These are phyloP conservation scores for Miichthys miiuy DNA, from an alignment of 2,797 vertebrate genomes.

Conservation along the genomic window DNA sequence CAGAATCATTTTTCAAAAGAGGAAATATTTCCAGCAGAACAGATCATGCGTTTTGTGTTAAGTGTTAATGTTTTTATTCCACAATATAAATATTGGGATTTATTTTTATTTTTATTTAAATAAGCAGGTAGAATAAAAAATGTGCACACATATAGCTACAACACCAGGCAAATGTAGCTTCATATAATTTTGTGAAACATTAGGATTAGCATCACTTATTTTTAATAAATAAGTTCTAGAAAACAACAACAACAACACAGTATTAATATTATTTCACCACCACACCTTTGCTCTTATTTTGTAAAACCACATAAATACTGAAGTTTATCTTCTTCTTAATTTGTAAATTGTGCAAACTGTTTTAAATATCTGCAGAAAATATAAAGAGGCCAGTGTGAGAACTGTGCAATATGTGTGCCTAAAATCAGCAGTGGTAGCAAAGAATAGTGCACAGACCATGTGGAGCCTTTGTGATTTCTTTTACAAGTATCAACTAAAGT, in stretches of 20 bases:
- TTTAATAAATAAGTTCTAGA: not conserved
- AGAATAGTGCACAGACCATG: conserved; percentile 6
- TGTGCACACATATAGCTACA: not conserved
- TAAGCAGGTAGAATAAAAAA: not conserved
- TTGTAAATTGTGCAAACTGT: not conserved
- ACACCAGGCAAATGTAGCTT: not conserved
- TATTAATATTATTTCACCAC: not conserved
- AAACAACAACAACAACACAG: not conserved
- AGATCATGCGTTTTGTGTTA: not conserved
- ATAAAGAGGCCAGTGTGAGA: not conserved
- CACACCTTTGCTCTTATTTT: not conserved
- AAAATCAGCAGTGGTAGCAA: conserved; percentile 39
- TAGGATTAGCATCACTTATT: not conserved
- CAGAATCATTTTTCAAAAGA: not conserved
- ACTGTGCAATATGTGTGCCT: not conserved
- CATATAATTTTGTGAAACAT: not conserved
- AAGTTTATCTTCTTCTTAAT: not conserved
- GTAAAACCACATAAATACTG: not conserved
- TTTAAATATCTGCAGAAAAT: conserved; percentile 10
- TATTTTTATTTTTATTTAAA: not conserved
- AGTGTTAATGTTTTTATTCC: not conserved
- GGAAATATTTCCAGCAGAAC: not conserved
- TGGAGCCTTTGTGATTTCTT: conserved; percentile 30
- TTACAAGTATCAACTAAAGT: conserved; percentile 30
- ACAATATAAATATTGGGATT: not conserved